phyloP scores from a whole-genome alignment of 2,888 invertebrate genomes.

The Cantharis lateralis region DNA sequence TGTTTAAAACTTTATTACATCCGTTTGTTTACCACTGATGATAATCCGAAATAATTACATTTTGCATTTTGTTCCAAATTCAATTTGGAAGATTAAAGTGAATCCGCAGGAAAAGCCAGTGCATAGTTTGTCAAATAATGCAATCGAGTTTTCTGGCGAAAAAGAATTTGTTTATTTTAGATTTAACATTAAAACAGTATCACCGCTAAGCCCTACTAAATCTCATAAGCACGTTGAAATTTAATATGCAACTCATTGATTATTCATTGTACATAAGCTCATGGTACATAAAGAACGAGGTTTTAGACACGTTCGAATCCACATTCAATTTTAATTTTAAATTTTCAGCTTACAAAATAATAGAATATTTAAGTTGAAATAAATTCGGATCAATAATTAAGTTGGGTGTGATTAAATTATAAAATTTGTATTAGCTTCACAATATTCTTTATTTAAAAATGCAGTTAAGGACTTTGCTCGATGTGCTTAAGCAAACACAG shows the following conservation, averaged over 20 bases:
- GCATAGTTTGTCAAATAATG: neutral
- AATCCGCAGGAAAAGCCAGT: neutral
- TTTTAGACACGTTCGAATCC: slow-evolving; percentile 45
- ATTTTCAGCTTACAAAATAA: slow-evolving; percentile 32
- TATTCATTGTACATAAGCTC: slow-evolving; percentile 41
- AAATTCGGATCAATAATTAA: neutral
- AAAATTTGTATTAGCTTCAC: neutral
- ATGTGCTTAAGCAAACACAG: slow-evolving; percentile 28
- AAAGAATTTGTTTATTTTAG: slow-evolving; percentile 12
- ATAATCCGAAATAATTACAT: neutral
- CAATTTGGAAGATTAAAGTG: neutral
- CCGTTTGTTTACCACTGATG: neutral
- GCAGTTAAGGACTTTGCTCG: slow-evolving; percentile 19
- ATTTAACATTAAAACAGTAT: slow-evolving; percentile 11
- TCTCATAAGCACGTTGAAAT: slow-evolving; percentile 43
- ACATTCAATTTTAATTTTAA: slow-evolving; percentile 46
- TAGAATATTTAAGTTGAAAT: slow-evolving; percentile 8
- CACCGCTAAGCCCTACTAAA: slow-evolving; percentile 26
- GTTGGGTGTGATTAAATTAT: neutral
- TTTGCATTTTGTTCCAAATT: neutral
- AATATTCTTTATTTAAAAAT: slow-evolving; percentile 13
- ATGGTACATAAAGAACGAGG: slow-evolving; percentile 34
- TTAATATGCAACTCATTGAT: slow-evolving; percentile 49
- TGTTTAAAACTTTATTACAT: neutral
- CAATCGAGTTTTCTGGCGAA: neutral